A percentile compares a stretch with the other conserved stretches of the same genome.
Evolutionary conservation across 2,888 invertebrate species (phyloP).

Genomic region (Orthonevra nobilis): DNA sequence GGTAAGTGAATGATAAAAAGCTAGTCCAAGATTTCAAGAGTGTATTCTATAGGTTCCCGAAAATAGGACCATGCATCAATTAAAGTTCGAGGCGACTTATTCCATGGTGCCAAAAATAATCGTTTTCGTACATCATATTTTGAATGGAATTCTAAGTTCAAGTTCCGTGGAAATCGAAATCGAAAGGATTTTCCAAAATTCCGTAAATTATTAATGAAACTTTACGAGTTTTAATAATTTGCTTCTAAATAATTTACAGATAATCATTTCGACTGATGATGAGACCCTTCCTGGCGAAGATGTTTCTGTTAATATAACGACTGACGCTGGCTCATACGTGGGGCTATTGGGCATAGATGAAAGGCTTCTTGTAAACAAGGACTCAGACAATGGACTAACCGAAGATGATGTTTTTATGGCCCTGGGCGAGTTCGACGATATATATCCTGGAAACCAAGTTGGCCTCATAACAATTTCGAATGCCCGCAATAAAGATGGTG

Average conservation of each 20-base stretch:
- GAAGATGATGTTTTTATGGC: conserved; percentile 20
- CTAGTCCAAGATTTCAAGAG: neutral
- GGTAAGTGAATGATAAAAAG: conserved; percentile 74
- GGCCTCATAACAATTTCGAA: conserved; percentile 77
- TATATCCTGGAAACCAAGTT: conserved; percentile 42
- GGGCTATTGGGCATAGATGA: conserved; percentile 92
- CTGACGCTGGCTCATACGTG: conserved; percentile 90
- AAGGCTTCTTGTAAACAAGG: conserved; percentile 85
- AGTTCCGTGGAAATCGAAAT: conserved; percentile 18
- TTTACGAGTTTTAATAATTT: conserved; percentile 81
- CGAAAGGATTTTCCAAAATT: conserved; percentile 29
- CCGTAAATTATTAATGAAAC: conserved; percentile 47
- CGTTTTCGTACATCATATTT: conserved; percentile 20
- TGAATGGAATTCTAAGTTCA: neutral
- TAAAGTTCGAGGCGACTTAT: conserved; percentile 8
- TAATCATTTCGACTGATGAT: conserved; percentile 75
- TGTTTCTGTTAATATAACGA: conserved; percentile 87
- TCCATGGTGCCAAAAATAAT: conserved; percentile 52
- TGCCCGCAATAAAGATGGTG: conserved; percentile 7
- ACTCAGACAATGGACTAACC: conserved; percentile 80
- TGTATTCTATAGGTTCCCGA: conserved; percentile 49
- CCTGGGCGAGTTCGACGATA: neutral
- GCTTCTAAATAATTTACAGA: conserved; percentile 80
- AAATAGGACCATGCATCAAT: neutral
- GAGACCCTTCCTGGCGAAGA: conserved; percentile 86